phyloP scores from a whole-genome alignment of 2,797 vertebrate species.

The Squalus acanthias region DNA sequence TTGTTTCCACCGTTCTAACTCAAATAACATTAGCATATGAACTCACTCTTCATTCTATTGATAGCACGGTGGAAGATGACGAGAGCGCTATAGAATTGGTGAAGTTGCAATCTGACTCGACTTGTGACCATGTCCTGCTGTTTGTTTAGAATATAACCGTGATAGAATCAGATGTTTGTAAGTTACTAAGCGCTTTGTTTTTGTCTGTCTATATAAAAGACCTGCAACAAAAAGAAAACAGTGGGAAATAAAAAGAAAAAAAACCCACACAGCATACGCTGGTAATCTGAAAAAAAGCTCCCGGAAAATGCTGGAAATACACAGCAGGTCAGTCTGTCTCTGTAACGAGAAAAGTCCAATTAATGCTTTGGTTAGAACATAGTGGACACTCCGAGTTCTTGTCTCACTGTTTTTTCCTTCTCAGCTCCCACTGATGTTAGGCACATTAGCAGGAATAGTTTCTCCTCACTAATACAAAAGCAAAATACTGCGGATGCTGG shows the following conservation, averaged over 20 bases:
- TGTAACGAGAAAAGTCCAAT: not conserved
- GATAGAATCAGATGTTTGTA: not conserved
- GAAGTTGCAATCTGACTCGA: not conserved
- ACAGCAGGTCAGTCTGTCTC: not conserved
- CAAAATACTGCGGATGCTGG: too few species aligned
- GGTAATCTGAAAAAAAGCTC: not conserved
- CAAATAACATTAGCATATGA: not conserved
- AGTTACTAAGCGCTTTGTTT: not conserved
- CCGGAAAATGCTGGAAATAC: not conserved
- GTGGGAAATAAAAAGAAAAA: not conserved
- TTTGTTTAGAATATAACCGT: not conserved
- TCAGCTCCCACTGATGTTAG: not conserved
- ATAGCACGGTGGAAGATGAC: not conserved
- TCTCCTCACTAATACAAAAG: not conserved
- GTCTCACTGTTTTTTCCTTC: not conserved
- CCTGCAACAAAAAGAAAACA: not conserved
- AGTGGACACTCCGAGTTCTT: not conserved
- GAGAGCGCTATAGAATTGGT: not conserved
- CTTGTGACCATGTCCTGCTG: not conserved
- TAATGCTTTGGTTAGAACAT: not conserved
- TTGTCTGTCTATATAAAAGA: not conserved
- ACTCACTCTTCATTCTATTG: not conserved
- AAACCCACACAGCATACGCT: not conserved
- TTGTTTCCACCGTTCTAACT: not conserved
- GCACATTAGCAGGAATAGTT: not conserved